Evolutionary conservation across 2,888 invertebrate species (phyloP).

Genomic region (Acanthosoma haemorrhoidale): DNA sequence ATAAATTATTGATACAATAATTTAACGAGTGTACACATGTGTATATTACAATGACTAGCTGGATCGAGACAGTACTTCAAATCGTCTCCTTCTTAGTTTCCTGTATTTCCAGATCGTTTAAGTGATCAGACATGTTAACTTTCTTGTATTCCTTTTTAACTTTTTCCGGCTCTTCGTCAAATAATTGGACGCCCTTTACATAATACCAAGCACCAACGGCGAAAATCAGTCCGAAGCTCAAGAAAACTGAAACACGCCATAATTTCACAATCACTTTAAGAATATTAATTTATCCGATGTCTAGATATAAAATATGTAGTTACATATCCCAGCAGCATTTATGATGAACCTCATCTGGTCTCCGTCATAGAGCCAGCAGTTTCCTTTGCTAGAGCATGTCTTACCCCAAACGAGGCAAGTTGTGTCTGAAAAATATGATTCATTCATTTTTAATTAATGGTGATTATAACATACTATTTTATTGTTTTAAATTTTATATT

Average conservation of each 20-base stretch:
- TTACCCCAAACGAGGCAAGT: conserved; percentile 71
- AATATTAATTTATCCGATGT: too few species aligned
- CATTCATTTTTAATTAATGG: neutral
- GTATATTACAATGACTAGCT: too few species aligned
- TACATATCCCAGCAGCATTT: conserved; percentile 59
- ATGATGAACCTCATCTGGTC: conserved; percentile 57
- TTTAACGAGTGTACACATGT: too few species aligned
- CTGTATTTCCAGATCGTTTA: too few species aligned
- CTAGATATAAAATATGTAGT: too few species aligned
- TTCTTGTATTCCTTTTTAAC: conserved; percentile 31
- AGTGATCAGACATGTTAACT: too few species aligned
- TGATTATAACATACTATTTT: neutral
- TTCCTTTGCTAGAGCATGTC: conserved; percentile 62
- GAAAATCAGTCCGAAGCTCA: conserved; percentile 54
- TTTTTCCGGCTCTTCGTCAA: conserved; percentile 50
- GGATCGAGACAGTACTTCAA: too few species aligned
- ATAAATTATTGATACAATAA: too few species aligned
- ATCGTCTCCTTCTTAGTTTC: too few species aligned
- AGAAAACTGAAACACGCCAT: conserved; percentile 50
- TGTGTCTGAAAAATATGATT: too few species aligned
- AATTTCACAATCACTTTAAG: too few species aligned
- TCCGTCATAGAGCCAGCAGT: conserved; percentile 70
- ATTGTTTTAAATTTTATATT: conserved; percentile 36
- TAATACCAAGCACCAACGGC: conserved; percentile 57
- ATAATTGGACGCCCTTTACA: conserved; percentile 55